phyloP scores from a whole-genome alignment of 1,140 invertebrate genomes.

The Drosophila mauritiana region DNA sequence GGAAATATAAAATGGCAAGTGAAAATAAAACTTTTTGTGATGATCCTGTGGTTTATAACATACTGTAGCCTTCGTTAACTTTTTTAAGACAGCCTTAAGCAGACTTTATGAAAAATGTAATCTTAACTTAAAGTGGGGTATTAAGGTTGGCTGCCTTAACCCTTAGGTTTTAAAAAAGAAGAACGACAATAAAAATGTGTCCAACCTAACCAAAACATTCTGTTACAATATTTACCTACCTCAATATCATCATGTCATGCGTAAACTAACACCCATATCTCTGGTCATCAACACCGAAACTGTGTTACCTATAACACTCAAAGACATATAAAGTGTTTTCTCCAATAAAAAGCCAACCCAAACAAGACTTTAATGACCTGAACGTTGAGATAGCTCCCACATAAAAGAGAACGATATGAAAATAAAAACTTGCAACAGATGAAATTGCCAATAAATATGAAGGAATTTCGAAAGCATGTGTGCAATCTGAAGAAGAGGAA shows the following conservation, averaged over 20 bases:
- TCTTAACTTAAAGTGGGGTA: neutral
- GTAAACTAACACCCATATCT: constrained; percentile 11
- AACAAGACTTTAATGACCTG: constrained; percentile 23
- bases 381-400: constrained; percentile 28
- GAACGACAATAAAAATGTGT: too few relatives aligned
- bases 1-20: constrained; percentile 18
- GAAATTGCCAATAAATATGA: constrained; percentile 51
- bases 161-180: too few relatives aligned
- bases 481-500: constrained; percentile 3
- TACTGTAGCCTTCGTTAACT: neutral
- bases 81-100: neutral
- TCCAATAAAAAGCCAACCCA: constrained; percentile 6
- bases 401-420: constrained; percentile 26
- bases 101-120: neutral
- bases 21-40: neutral
- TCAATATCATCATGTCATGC: constrained; percentile 3
- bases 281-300: constrained; percentile 3
- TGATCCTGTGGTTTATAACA: neutral
- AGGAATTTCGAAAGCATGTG: constrained; percentile 39
- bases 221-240: neutral
- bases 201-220: neutral
- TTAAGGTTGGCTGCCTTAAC: too few relatives aligned
- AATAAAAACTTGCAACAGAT: constrained; percentile 45
- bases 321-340: constrained; percentile 22
- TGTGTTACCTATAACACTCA: constrained; percentile 2